Conservation (phyloP, 35 echinoderm and acorn worm species). For the Heliocidaris erythrogramma region DNA sequence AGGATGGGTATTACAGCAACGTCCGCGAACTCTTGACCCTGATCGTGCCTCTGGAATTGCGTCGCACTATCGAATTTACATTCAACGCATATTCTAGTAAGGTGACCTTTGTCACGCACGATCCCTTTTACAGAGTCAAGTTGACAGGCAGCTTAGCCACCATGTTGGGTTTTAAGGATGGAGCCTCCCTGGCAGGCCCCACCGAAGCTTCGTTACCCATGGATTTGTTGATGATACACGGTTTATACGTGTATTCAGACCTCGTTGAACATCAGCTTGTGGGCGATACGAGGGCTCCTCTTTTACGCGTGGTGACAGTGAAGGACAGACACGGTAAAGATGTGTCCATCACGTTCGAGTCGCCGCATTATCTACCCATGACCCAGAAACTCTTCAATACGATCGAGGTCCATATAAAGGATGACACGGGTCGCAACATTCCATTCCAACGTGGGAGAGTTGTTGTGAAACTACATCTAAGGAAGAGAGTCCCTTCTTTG, state of each 20-base stretch:
- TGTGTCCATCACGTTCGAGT: conserved; percentile 24
- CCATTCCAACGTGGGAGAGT: conserved; percentile 64
- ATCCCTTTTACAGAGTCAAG: not conserved
- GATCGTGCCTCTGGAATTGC: not conserved
- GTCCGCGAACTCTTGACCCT: not conserved
- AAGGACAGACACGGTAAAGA: conserved; percentile 1
- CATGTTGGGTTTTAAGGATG: not conserved
- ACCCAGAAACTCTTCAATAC: conserved; percentile 44
- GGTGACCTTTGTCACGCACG: not conserved
- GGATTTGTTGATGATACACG: conserved; percentile 17
- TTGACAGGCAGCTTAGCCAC: not conserved
- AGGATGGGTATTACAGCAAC: not conserved
- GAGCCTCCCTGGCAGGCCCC: not conserved
- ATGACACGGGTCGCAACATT: conserved; percentile 27
- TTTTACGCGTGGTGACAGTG: conserved; percentile 55
- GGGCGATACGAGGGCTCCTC: conserved; percentile 51
- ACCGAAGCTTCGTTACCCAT: not conserved
- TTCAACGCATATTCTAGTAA: not conserved
- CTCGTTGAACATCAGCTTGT: conserved; percentile 48
- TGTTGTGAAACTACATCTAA: conserved; percentile 65
- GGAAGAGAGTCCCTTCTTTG: conserved; percentile 46
- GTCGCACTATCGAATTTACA: not conserved
- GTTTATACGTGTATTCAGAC: conserved; percentile 41
- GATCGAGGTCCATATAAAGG: conserved; percentile 72
- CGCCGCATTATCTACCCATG: conserved; percentile 51